Evolutionary conservation across 2,888 invertebrate genomes (phyloP).

Genomic region (Agriopis marginaria): DNA sequence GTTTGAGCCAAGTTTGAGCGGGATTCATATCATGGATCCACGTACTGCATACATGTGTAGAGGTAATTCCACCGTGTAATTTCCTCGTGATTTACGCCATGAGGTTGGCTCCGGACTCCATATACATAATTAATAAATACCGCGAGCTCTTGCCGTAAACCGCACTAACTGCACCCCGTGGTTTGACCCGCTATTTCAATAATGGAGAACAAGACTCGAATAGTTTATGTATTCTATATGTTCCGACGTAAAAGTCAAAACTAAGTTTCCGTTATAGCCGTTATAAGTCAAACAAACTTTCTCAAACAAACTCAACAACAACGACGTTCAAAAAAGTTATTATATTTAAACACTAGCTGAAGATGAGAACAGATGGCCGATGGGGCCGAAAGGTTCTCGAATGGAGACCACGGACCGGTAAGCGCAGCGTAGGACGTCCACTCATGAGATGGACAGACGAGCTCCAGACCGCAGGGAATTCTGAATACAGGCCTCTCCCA

Average conservation of each 20-base stretch:
- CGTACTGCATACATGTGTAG: background rate
- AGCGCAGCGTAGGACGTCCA: too few species aligned
- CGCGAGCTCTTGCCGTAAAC: background rate
- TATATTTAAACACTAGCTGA: too few species aligned
- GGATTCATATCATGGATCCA: background rate
- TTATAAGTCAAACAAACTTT: too few species aligned
- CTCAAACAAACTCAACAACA: too few species aligned
- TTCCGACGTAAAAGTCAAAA: background rate
- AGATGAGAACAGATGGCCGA: too few species aligned
- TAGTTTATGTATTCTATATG: background rate
- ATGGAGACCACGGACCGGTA: too few species aligned
- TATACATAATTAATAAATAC: conserved; percentile 28
- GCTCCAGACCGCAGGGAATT: too few species aligned
- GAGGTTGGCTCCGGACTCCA: conserved; percentile 10
- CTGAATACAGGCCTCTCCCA: too few species aligned
- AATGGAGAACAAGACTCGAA: background rate
- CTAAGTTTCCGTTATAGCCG: too few species aligned
- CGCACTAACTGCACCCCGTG: background rate
- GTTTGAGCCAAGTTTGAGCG: background rate
- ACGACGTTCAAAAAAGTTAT: too few species aligned
- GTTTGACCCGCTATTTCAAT: background rate
- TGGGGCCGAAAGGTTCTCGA: too few species aligned
- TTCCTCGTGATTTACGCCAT: conserved; percentile 19
- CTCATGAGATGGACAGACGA: too few species aligned
- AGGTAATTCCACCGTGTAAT: background rate